These are phyloP conservation scores for Melozone crissalis DNA, from an alignment of 2,113 vertebrate species.

Conservation along the genomic window DNA sequence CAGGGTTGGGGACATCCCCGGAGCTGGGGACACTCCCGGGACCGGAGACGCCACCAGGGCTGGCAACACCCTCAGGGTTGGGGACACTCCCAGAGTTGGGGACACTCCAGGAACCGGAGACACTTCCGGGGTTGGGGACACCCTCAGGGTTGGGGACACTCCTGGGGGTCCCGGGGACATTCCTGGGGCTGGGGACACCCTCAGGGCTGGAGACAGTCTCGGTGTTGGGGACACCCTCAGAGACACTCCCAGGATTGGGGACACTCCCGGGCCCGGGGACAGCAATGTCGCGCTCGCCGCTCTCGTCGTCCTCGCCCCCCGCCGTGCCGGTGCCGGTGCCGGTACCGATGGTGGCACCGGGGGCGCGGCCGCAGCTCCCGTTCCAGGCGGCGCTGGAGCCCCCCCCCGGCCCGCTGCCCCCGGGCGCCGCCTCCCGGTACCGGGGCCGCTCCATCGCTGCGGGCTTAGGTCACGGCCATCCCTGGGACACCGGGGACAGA, in stretches of 20 bases:
- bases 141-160: fast-evolving
- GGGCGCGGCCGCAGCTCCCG: not conserved
- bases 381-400: not conserved
- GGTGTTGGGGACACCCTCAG: too few species aligned
- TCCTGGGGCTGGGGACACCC: fast-evolving
- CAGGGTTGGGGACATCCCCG: fast-evolving
- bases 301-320: not conserved
- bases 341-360: not conserved
- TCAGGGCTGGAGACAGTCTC: too few species aligned
- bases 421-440: not conserved
- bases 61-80: not conserved
- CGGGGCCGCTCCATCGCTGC: not conserved
- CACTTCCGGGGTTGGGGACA: too few species aligned
- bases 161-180: too few species aligned
- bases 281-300: not conserved
- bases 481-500: not conserved
- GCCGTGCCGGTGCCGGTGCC: not conserved
- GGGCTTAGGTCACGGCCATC: not conserved
- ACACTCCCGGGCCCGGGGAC: not conserved
- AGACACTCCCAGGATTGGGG: not conserved
- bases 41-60: too few species aligned
- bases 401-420: not conserved
- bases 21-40: fast-evolving
- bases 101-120: too few species aligned
- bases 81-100: too few species aligned